Evolutionary conservation across 2,797 vertebrate genomes (phyloP).

Genomic region (Spheniscus humboldti): DNA sequence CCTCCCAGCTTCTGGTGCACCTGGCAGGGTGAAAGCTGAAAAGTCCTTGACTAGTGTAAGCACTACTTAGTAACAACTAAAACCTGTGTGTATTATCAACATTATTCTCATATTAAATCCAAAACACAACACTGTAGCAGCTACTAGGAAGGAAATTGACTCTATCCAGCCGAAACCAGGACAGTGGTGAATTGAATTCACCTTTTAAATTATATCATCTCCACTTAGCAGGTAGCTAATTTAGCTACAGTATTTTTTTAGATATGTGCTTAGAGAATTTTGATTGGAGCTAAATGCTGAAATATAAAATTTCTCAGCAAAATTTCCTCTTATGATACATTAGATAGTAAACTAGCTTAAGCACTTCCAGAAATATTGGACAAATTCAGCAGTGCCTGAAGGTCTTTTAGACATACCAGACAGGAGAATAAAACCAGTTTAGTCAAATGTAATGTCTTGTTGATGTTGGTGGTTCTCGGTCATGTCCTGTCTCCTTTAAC

Average conservation of each 20-base stretch:
- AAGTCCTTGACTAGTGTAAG: no score
- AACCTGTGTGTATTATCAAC: no score
- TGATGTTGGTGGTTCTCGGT: background rate
- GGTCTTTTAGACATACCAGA: background rate
- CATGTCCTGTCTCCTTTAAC: background rate
- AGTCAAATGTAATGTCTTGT: background rate
- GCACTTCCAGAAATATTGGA: background rate
- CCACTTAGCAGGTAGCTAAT: background rate
- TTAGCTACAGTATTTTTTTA: background rate
- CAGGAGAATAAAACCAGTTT: background rate
- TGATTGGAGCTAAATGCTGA: background rate
- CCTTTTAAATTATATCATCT: background rate
- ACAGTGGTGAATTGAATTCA: background rate
- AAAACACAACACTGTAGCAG: no score
- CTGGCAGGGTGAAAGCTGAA: no score
- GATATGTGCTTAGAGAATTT: background rate
- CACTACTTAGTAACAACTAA: no score
- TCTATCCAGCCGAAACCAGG: no score
- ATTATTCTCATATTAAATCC: no score
- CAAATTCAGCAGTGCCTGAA: background rate
- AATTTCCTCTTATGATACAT: background rate
- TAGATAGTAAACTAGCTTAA: background rate
- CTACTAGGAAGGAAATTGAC: no score
- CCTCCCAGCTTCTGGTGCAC: no score
- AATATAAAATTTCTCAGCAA: background rate